Conservation (phyloP, 2,888 invertebrate species). For the Chrysolina americana region DNA sequence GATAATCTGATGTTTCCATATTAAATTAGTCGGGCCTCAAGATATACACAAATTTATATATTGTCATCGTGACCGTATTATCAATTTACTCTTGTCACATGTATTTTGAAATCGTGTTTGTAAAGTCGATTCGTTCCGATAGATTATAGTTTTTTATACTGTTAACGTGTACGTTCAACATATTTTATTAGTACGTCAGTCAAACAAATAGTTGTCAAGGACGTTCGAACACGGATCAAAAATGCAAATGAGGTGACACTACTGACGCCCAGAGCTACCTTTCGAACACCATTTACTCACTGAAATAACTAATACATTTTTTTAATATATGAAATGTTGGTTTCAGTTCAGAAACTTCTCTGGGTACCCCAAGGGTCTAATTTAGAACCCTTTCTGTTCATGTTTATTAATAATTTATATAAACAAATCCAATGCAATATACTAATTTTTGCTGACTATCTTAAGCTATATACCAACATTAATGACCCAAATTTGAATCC, state of each 20-base stretch:
- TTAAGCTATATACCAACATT: no score
- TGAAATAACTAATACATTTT: conserved; percentile 8
- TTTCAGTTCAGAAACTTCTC: no score
- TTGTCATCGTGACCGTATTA: conserved; percentile 23
- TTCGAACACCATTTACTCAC: conserved; percentile 28
- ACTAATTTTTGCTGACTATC: no score
- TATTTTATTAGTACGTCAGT: conserved; percentile 25
- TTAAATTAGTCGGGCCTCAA: conserved; percentile 34
- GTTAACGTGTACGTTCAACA: conserved; percentile 14
- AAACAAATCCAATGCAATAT: no score
- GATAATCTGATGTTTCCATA: conserved; percentile 39
- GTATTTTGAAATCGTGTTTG: conserved; percentile 11
- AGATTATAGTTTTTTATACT: conserved; percentile 8
- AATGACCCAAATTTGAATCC: no score
- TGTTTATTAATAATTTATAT: no score
- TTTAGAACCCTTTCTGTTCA: no score
- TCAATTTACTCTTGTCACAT: neutral
- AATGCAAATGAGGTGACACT: conserved; percentile 33
- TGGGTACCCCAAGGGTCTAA: no score
- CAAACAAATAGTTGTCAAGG: conserved; percentile 33
- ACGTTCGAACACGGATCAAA: conserved; percentile 28
- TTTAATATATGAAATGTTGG: neutral
- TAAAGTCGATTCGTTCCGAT: conserved; percentile 6
- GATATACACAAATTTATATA: conserved; percentile 24
- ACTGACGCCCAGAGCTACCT: conserved; percentile 26